Base-by-base conservation (phyloP, 2,888 invertebrate genomes). In the Plusia festucae region DNA sequence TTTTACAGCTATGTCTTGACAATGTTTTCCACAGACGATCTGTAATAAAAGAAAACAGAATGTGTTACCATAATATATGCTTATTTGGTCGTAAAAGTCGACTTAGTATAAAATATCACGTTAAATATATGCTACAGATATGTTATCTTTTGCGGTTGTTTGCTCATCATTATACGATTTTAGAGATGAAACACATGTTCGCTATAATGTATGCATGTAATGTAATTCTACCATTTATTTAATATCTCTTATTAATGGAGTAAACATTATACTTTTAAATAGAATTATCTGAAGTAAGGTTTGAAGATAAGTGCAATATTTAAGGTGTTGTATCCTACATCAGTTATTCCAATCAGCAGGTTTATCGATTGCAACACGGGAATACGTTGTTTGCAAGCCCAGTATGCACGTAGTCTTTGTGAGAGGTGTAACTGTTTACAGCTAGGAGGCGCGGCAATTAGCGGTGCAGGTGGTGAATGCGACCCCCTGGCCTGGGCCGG, bases 381-480 rank as follows among this genome's bases (percentile, higher is more conserved):
- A 49, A 54, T 79, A 84, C 52, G 52, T 69, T 46, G 44, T 73
- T 74, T 64, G 76, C 82, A 86, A 87, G 11, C 18, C 18, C 46
- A 20, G 46, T 18, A 20, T 86, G 81, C 83, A 89, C 83, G 83
- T 82, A 87, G 85, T 82, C 86, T 92, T 89, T 91, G 90, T 88
- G 79, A 75, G 78, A 78, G 78, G 82, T 87, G 84, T 93, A 93
- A 91, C 91, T 89, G 91, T 91, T 90, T 83, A 88, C 87, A 90
- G 89, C 85, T 88, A 86, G 88, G 90, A 92, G 91, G 91, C 88
- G 90, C 89, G 90, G 93, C 91, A 93, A 94, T 93, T 93, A 93
- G 91, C 90, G 88, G 90, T 90, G 85, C 91, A 92, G 91, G 91
- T 93, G 93, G 91, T 90, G 92, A 93, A 90, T 90, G 88, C 91